Percentiles rank a stretch among this genome's conserved stretches.
phyloP scores from a whole-genome alignment of 2,888 invertebrate genomes.

The Masnerella sp. region DNA sequence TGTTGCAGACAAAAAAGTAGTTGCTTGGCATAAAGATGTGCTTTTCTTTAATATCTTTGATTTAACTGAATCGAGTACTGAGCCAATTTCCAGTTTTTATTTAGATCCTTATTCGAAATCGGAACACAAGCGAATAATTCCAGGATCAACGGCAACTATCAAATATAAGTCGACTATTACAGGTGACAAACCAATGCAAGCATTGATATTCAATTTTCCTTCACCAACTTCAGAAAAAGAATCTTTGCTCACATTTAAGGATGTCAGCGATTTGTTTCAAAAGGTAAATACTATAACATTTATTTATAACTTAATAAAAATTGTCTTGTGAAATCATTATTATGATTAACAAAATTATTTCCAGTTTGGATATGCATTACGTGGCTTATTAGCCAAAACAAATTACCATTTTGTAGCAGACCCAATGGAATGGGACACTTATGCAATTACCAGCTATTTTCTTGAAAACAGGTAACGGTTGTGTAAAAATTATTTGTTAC shows the following conservation, averaged over 20 bases:
- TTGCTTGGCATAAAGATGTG: conserved; percentile 92
- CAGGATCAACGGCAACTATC: conserved; percentile 89
- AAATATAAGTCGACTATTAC: conserved; percentile 84
- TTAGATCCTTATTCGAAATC: conserved; percentile 88
- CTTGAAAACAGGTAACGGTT: conserved; percentile 84
- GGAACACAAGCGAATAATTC: conserved; percentile 82
- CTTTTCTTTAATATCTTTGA: conserved; percentile 90
- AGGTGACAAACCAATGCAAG: conserved; percentile 85
- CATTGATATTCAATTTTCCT: conserved; percentile 90
- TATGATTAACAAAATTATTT: conserved; percentile 65
- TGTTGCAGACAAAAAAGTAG: conserved; percentile 81
- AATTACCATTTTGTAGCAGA: conserved; percentile 91
- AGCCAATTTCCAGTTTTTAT: conserved; percentile 89
- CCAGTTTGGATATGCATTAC: conserved; percentile 90
- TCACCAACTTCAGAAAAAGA: conserved; percentile 82
- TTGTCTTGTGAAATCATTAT: no score
- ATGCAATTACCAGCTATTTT: conserved; percentile 89
- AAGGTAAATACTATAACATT: conserved; percentile 78
- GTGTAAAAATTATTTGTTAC: not conserved
- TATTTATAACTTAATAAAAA: conserved; percentile 4
- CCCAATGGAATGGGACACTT: conserved; percentile 94
- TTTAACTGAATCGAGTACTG: conserved; percentile 78
- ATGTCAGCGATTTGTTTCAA: conserved; percentile 87
- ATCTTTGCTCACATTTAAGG: conserved; percentile 85
- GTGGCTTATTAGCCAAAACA: conserved; percentile 89